Percentiles rank a stretch among this genome's conserved stretches.
Conservation (phyloP, 2,888 invertebrate genomes). For the Atethmia centrago region DNA sequence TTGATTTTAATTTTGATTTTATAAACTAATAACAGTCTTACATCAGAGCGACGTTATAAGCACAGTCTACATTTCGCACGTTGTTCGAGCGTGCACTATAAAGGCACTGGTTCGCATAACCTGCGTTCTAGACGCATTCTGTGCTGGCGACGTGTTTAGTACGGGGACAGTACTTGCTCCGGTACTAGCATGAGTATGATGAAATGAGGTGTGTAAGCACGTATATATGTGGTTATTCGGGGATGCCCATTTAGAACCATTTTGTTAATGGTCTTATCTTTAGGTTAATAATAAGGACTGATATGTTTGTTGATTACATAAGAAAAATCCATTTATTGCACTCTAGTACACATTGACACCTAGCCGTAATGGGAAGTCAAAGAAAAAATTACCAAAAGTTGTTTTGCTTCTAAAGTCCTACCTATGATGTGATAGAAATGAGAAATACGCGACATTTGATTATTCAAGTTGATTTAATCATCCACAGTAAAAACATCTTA, state of each 20-base stretch:
- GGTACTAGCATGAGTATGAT: slow-evolving; percentile 23
- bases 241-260: neutral
- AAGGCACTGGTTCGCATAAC: slow-evolving; percentile 62
- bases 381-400: neutral
- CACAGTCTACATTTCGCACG: slow-evolving; percentile 67
- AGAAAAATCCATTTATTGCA: too few species aligned
- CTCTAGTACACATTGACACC: neutral
- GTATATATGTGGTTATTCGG: neutral
- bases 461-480: slow-evolving; percentile 21
- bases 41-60: slow-evolving; percentile 50
- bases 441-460: neutral
- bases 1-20: neutral
- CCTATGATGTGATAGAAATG: neutral
- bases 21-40: slow-evolving; percentile 51
- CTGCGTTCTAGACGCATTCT: slow-evolving; percentile 67
- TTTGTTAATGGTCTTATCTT: neutral
- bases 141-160: slow-evolving; percentile 56
- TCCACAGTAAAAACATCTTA: slow-evolving; percentile 7
- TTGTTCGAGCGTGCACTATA: slow-evolving; percentile 62
- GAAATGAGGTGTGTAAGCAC: neutral
- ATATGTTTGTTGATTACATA: neutral
- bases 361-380: neutral
- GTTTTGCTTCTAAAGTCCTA: neutral
- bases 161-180: slow-evolving; percentile 37
- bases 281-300: neutral